Percentiles rank a stretch among this genome's conserved stretches.
Conservation (phyloP, 2,797 vertebrate species). For the Corythornis leucogaster region DNA sequence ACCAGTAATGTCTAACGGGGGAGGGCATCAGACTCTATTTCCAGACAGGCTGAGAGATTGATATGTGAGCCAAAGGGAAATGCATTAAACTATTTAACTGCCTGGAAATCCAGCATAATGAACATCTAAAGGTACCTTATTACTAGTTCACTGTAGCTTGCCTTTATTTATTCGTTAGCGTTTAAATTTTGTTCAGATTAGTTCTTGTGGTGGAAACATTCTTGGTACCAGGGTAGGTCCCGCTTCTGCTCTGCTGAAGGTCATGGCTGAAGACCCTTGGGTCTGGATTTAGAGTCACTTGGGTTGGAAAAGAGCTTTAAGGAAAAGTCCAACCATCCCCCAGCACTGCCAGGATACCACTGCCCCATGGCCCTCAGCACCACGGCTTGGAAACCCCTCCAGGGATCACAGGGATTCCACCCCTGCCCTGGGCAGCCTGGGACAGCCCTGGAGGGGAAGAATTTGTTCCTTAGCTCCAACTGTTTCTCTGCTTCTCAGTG, state of each 20-base stretch:
- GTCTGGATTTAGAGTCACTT: neutral
- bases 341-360: neutral
- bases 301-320: neutral
- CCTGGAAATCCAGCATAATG: constrained; percentile 62
- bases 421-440: too few relatives aligned
- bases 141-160: constrained; percentile 64
- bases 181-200: constrained; percentile 51
- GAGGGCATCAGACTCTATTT: neutral
- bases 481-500: neutral
- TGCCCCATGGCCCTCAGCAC: neutral
- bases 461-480: too few relatives aligned
- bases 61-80: constrained; percentile 58
- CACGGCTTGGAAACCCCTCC: neutral
- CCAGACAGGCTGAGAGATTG: constrained; percentile 42
- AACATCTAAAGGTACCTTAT: constrained; percentile 66
- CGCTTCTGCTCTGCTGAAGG: neutral
- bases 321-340: neutral
- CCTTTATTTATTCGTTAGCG: constrained; percentile 68
- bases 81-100: constrained; percentile 68
- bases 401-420: neutral
- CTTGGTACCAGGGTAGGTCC: neutral
- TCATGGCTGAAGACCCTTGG: neutral
- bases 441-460: too few relatives aligned
- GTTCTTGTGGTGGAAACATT: neutral
- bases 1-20: neutral